Evolutionary conservation across 2,888 invertebrate species (phyloP).

Genomic region (Ornithoptera priamus): DNA sequence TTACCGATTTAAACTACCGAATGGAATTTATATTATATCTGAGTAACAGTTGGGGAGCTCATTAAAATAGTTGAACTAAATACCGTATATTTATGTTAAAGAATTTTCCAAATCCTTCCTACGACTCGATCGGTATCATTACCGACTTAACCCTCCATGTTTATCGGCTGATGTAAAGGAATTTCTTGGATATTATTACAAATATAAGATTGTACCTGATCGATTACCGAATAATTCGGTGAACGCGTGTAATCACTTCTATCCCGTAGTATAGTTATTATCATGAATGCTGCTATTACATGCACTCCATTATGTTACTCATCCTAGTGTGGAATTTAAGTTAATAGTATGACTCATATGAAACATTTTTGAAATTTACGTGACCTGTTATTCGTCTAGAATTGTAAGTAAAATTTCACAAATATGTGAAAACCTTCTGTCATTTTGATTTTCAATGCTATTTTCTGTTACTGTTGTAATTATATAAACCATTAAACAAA

Average conservation of each 20-base stretch:
- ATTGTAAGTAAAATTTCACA: no score
- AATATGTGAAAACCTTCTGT: no score
- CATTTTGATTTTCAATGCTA: no score
- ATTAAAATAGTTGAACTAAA: slow-evolving; percentile 32
- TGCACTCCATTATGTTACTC: slow-evolving; percentile 32
- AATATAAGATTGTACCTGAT: slow-evolving; percentile 53
- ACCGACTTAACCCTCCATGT: slow-evolving; percentile 36
- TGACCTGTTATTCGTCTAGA: no score
- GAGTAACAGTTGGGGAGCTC: slow-evolving; percentile 10
- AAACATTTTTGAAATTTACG: neutral
- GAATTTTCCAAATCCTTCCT: slow-evolving; percentile 14
- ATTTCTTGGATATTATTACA: slow-evolving; percentile 56
- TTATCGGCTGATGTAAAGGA: slow-evolving; percentile 42
- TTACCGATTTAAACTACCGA: slow-evolving; percentile 10
- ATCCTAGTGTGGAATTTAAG: slow-evolving; percentile 30
- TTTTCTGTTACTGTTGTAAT: no score
- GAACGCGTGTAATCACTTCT: slow-evolving; percentile 74
- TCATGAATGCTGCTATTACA: slow-evolving; percentile 60
- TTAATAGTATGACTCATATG: slow-evolving; percentile 18
- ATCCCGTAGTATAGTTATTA: slow-evolving; percentile 67
- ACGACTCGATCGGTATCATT: slow-evolving; percentile 37
- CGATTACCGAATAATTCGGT: slow-evolving; percentile 74
- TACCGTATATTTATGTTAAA: slow-evolving; percentile 29
- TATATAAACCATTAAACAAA: no score
- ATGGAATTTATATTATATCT: slow-evolving; percentile 12